Evolutionary conservation across 2,888 invertebrate genomes (phyloP).

Genomic region (Neoascia interrupta): DNA sequence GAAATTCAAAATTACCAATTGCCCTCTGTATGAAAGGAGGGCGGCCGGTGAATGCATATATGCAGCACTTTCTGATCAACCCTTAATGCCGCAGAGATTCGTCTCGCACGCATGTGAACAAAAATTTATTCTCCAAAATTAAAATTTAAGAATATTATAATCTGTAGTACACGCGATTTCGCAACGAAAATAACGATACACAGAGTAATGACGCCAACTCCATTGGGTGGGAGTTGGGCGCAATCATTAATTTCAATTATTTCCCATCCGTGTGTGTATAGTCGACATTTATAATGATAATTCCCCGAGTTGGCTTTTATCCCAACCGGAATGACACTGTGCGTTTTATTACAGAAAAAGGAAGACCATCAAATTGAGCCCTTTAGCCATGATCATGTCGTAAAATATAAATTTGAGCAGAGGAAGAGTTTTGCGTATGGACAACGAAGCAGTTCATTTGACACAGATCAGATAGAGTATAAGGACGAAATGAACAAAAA

Average conservation of each 20-base stretch:
- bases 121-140: too few relatives aligned
- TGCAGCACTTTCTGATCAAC: too few relatives aligned
- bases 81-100: too few relatives aligned
- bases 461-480: slow-evolving; percentile 50
- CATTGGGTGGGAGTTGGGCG: not conserved
- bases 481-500: slow-evolving; percentile 18
- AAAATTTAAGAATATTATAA: slow-evolving; percentile 42
- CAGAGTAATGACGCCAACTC: not conserved
- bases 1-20: slow-evolving; percentile 8
- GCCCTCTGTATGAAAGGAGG: too few relatives aligned
- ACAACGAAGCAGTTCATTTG: slow-evolving; percentile 42
- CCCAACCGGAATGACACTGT: slow-evolving; percentile 7
- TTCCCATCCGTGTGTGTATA: slow-evolving; percentile 39
- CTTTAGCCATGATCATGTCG: slow-evolving; percentile 27
- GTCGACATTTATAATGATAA: slow-evolving; percentile 60
- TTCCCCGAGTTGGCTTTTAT: slow-evolving; percentile 24
- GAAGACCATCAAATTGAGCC: slow-evolving; percentile 51
- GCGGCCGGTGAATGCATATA: too few relatives aligned
- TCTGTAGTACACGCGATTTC: slow-evolving; percentile 13
- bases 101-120: not conserved
- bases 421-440: slow-evolving; percentile 12
- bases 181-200: slow-evolving; percentile 6
- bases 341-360: slow-evolving; percentile 27
- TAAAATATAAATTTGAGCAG: slow-evolving; percentile 44
- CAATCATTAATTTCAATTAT: slow-evolving; percentile 67